Percentiles rank a stretch among this genome's conserved stretches.
Conservation (phyloP, 2,888 invertebrate species). For the Epinotia demarniana region DNA sequence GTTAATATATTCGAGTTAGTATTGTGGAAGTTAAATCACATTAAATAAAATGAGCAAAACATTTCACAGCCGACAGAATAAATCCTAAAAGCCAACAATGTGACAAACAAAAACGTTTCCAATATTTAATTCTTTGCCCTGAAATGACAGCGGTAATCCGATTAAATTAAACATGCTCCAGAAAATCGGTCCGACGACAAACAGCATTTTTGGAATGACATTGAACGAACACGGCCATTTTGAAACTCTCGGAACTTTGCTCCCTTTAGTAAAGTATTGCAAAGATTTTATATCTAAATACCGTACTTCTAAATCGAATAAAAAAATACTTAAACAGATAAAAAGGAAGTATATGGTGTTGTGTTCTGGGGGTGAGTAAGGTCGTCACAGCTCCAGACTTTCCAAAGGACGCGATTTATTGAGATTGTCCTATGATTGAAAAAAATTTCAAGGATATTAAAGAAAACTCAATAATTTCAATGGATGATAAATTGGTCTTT, state of each 20-base stretch:
- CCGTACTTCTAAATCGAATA: too few relatives aligned
- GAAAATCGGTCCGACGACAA: constrained; percentile 15
- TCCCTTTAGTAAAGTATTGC: too few relatives aligned
- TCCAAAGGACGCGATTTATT: too few relatives aligned
- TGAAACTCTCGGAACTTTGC: background rate
- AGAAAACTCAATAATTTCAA: constrained; percentile 46
- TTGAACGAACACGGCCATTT: background rate
- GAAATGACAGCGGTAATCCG: constrained; percentile 29
- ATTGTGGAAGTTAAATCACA: background rate
- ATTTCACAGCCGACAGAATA: constrained; percentile 20
- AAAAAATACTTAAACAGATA: too few relatives aligned
- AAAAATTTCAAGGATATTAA: background rate
- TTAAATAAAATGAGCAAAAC: constrained; percentile 13
- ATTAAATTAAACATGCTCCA: constrained; percentile 33
- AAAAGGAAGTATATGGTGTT: too few relatives aligned
- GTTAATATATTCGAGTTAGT: background rate
- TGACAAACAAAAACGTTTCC: constrained; percentile 29
- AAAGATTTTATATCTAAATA: too few relatives aligned
- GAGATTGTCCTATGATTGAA: background rate
- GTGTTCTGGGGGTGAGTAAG: too few relatives aligned
- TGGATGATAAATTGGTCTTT: constrained; percentile 79
- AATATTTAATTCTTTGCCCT: constrained; percentile 33
- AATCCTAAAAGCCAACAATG: constrained; percentile 24
- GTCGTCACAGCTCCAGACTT: too few relatives aligned
- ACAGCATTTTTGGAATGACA: constrained; percentile 22